These are phyloP conservation scores for Nerophis ophidion DNA, from an alignment of 2,113 vertebrate species.

Conservation along the genomic window DNA sequence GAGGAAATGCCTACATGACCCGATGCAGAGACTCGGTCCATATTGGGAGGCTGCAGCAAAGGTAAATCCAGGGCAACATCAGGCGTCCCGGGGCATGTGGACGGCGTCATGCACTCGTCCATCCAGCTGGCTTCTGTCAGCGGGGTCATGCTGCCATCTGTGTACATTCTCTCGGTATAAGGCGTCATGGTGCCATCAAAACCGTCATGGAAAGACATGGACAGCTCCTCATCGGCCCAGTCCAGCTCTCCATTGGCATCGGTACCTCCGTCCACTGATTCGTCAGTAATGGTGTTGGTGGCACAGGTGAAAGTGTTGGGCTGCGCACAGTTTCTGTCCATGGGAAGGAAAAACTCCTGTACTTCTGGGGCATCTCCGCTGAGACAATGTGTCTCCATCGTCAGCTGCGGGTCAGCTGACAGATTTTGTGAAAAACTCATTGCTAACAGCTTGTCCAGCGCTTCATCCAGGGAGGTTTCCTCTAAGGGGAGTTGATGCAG, in stretches of 20 bases:
- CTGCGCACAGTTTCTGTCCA: constrained; percentile 67
- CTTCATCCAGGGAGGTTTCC: constrained; percentile 67
- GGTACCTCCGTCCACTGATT: constrained; percentile 59
- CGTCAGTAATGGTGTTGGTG: constrained; percentile 45
- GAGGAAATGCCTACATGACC: constrained; percentile 81
- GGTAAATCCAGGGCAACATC: constrained; percentile 64
- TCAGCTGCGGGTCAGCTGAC: constrained; percentile 4
- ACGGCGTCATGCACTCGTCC: constrained; percentile 62
- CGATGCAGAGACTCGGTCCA: constrained; percentile 86
- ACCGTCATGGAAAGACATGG: constrained; percentile 60
- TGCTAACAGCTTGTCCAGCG: constrained; percentile 68
- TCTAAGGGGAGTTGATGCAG: constrained; percentile 29
- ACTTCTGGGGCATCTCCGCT: constrained; percentile 47
- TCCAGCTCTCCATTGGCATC: constrained; percentile 67
- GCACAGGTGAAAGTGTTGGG: constrained; percentile 67
- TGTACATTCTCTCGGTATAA: constrained; percentile 66
- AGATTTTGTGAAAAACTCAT: constrained; percentile 61
- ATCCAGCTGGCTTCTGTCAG: constrained; percentile 74
- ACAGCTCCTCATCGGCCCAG: constrained; percentile 72
- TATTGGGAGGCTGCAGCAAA: constrained; percentile 60
- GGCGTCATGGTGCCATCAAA: constrained; percentile 62
- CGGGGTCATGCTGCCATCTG: constrained; percentile 65
- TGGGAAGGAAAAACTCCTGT: constrained; percentile 54
- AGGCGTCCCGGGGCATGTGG: constrained; percentile 55
- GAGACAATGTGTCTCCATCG: constrained; percentile 16